These are phyloP conservation scores for Chondrilla cf. caribensis DNA, from an alignment of 37 sponge, comb jelly and placozoan genomes.

Conservation along the genomic window DNA sequence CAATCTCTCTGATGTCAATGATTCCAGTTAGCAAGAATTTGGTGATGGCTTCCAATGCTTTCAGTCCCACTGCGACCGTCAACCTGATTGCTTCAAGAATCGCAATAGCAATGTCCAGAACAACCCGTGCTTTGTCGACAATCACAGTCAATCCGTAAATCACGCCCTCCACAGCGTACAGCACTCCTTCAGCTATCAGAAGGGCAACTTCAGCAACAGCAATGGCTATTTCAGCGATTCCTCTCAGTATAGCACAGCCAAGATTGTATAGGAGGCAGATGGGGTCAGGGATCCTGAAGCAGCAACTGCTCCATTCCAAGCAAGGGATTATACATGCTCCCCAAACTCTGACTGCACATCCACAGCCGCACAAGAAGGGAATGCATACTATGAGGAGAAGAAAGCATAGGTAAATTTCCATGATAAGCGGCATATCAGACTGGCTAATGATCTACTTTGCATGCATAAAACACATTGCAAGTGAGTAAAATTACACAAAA, in stretches of 20 bases:
- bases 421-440: too few species aligned
- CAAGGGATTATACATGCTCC: slow-evolving; percentile 7
- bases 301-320: slow-evolving; percentile 24
- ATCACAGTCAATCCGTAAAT: not conserved
- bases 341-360: slow-evolving; percentile 26
- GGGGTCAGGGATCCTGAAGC: slow-evolving; percentile 24
- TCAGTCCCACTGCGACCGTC: not conserved
- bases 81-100: not conserved
- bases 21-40: slow-evolving; percentile 11
- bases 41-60: not conserved
- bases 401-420: not conserved
- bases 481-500: too few species aligned
- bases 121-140: slow-evolving; percentile 8
- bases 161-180: not conserved
- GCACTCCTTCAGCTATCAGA: not conserved
- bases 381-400: slow-evolving; percentile 21
- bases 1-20: slow-evolving; percentile 19
- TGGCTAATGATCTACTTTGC: too few species aligned
- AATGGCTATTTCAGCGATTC: not conserved
- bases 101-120: slow-evolving; percentile 4
- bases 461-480: too few species aligned
- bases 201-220: slow-evolving; percentile 12
- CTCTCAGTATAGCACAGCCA: slow-evolving; percentile 1
- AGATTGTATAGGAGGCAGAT: slow-evolving; percentile 13
- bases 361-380: slow-evolving; percentile 4